Base-by-base conservation (phyloP, 2,888 invertebrate species). In the Acronicta leporina region DNA sequence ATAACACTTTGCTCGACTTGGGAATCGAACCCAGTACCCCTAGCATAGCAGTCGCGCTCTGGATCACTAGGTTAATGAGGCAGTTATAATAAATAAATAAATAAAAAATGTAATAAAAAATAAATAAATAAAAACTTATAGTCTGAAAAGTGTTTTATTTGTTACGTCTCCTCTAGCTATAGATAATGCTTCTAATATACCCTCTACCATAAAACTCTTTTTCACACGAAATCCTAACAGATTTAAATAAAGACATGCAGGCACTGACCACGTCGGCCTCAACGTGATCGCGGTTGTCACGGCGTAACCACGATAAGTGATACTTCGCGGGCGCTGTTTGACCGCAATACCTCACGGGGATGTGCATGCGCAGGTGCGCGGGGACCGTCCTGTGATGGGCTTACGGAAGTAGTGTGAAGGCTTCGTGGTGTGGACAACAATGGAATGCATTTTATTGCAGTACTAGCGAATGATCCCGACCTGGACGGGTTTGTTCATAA, bases 231-330 rank as follows among this genome's bases (percentile, higher is more conserved):
- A 2, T 43, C 11, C 27, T 38, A 11, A 59, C 9, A 33, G 25
- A 30, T 15, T 15, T 11, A 40, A 50, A 49, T 20, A 45, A 30
- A 15, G 20, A 44, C 60, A 15, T 45, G 25, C 43, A 7, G 40
- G 73, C 45, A 25, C 48, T 13, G 16, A n/a, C 56, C 71, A 69
- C 74, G 56, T 60, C 55, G 15, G 38, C 0, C 4, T 8, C 60
- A 72, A 68, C 78, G 77, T 75, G 75, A 62, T 58, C 66, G 75
- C 51, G 67, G 71, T 68, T 60, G 77, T 73, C 71, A 70, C 54
- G 64, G 63, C 45, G 47, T 49, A 40, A n/a, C 42, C 15, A 44
- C 38, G 51, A 11, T 67, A 73, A 73, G 57, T 70, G 70, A 70
- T 70, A 70, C 70, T 25, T 35, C 52, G 43, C 69, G 68, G 63